Evolutionary conservation across 2,797 vertebrate genomes (phyloP), one percentile per base, ranked within the genome.

Genomic region (Capromys pilorides): DNA sequence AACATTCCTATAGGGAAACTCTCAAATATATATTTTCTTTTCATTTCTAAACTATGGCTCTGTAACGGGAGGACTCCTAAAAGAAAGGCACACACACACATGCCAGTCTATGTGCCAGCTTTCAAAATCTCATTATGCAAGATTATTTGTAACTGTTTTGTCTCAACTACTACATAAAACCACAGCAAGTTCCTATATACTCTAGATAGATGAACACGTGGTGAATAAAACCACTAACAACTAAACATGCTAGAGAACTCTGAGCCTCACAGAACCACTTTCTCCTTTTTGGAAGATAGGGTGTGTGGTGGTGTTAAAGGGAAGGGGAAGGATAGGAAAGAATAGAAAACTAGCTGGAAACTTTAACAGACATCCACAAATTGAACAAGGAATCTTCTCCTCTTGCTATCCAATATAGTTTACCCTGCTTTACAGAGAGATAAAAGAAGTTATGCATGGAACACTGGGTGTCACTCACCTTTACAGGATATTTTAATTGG

Each of bases 1-100:
- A 97, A 98, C 98, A 98, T 98, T 98, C 97, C 98, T 97, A 98
- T 41, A 98, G 98, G 98, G 98, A 98, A 97, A 98, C 97, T 97
- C 97, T 97, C 97, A 96, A 97, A 97, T 97, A 97, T 1, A 98
- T 93, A 97, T 97, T 98, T 97, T 97, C 0, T 79, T 91, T 97
- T 98, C 97, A 96, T 45, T 97, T 96, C 96, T 95, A 97, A 94
- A 94, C 96, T 86, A 92, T 90, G 96, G 87, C 85, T 22, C 71
- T 97, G 83, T 87, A 97, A 91, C 89, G 96, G 96, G 83, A 98
- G 87, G 88, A 97, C 94, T 98, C 96, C 96, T 96, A 90, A 64
- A 86, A 92, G 92, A 96, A 94, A 97, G 96, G 95, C 97, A 97
- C 96, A 97, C 97, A 97, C 93, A 97, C 96, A 95, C 96, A 93